These are phyloP conservation scores for Sakesphorus luctuosus DNA, from an alignment of 2,113 vertebrate species.

Conservation along the genomic window DNA sequence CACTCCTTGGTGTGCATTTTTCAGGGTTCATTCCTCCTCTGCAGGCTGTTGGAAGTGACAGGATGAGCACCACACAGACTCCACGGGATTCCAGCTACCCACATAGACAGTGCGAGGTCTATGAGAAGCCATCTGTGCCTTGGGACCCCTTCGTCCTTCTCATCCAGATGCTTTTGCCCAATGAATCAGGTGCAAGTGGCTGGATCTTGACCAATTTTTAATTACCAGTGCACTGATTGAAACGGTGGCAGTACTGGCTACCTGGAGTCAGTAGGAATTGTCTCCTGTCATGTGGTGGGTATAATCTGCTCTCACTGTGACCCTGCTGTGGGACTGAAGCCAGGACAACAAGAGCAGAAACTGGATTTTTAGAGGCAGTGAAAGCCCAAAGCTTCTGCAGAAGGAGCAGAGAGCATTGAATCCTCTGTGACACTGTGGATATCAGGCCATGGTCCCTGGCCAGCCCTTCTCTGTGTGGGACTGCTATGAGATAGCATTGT, in stretches of 20 bases:
- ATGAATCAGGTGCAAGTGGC: not conserved
- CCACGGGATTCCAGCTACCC: rapidly evolving
- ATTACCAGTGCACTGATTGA: not conserved
- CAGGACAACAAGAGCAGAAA: not conserved
- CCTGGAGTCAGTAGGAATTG: conserved; percentile 21
- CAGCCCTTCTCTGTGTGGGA: not conserved
- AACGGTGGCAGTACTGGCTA: not conserved
- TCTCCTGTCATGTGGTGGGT: not conserved
- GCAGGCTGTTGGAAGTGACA: not conserved
- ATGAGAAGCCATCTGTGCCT: not conserved
- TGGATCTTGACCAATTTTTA: conserved; percentile 33
- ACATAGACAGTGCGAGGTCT: rapidly evolving
- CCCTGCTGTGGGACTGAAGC: not conserved
- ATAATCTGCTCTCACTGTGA: not conserved
- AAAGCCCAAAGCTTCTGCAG: not conserved
- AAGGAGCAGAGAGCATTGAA: not conserved
- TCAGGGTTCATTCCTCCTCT: not conserved
- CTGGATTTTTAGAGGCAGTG: not conserved
- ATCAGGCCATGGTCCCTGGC: rapidly evolving
- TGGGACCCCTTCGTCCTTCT: not conserved
- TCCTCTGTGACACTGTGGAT: not conserved
- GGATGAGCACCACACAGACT: not conserved
- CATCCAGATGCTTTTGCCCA: not conserved
- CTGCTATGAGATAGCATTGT: not conserved
- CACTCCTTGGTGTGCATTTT: rapidly evolving